These are phyloP conservation scores for Caenorhabditis japonica DNA, from an alignment of 2,888 invertebrate species.

Conservation along the genomic window DNA sequence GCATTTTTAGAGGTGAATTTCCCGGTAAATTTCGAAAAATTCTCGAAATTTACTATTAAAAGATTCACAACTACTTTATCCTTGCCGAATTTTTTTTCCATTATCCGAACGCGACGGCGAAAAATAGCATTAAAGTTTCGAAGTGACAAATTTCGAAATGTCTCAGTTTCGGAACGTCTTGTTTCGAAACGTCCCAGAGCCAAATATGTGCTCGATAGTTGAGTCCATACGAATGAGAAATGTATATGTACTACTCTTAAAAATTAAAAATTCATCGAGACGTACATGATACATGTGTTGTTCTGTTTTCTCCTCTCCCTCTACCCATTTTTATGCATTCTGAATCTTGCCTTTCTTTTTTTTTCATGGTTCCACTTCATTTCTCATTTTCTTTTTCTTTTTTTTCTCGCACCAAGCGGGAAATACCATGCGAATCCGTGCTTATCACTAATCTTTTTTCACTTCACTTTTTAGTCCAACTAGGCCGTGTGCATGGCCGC, in stretches of 20 bases:
- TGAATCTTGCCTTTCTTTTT: conserved; percentile 25
- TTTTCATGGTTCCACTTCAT: not conserved
- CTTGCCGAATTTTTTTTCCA: conserved; percentile 6
- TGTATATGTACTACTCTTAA: conserved; percentile 2
- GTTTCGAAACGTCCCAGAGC: no score
- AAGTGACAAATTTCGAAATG: no score
- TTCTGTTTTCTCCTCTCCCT: not conserved
- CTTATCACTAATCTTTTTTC: conserved; percentile 11
- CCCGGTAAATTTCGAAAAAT: no score
- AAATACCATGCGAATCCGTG: conserved; percentile 35
- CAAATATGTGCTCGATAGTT: no score
- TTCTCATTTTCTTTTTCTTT: conserved; percentile 2
- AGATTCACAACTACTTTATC: no score
- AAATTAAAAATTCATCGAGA: conserved; percentile 44
- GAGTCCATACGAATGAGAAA: no score
- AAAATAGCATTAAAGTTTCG: no score
- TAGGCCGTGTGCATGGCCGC: conserved; percentile 44
- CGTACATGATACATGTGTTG: conserved; percentile 34
- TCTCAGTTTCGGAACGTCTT: no score
- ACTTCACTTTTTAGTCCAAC: conserved; percentile 18
- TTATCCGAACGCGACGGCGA: no score
- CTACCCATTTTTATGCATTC: conserved; percentile 45
- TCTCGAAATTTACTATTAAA: no score
- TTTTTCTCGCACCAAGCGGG: conserved; percentile 10
- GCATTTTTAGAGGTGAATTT: no score